phyloP scores from a whole-genome alignment of 2,113 vertebrate genomes.

The Archilochus colubris region DNA sequence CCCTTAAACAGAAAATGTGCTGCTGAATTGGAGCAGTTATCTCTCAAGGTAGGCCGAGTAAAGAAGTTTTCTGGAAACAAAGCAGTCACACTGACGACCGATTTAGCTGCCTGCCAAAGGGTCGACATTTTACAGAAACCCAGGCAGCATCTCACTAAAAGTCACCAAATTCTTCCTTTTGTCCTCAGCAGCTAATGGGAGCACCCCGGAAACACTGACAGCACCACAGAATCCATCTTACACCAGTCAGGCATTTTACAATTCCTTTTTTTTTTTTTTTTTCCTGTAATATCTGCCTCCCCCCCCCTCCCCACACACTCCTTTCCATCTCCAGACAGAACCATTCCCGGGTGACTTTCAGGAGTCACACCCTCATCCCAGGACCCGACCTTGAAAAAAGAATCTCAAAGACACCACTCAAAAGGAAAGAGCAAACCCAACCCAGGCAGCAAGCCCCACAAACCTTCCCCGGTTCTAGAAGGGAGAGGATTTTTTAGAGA shows the following conservation, averaged over 20 bases:
- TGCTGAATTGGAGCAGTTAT: neutral
- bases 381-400: constrained; percentile 45
- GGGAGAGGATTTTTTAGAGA: neutral
- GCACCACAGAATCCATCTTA: constrained; percentile 8
- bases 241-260: neutral
- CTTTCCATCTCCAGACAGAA: accelerated
- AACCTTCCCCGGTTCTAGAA: neutral
- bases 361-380: neutral
- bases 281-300: neutral
- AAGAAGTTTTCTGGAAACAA: constrained; percentile 45
- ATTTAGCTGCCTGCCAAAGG: neutral
- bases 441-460: accelerated
- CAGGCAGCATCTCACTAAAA: neutral
- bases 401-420: neutral
- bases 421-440: neutral
- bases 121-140: neutral
- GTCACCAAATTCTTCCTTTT: constrained; percentile 49
- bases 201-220: neutral
- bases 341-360: neutral
- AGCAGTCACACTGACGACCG: neutral
- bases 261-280: neutral
- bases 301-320: neutral
- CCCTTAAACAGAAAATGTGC: neutral
- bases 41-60: neutral
- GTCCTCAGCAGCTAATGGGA: constrained; percentile 14